phyloP scores from a whole-genome alignment of 37 sponge, comb jelly and placozoan genomes.

The Ianthella basta region DNA sequence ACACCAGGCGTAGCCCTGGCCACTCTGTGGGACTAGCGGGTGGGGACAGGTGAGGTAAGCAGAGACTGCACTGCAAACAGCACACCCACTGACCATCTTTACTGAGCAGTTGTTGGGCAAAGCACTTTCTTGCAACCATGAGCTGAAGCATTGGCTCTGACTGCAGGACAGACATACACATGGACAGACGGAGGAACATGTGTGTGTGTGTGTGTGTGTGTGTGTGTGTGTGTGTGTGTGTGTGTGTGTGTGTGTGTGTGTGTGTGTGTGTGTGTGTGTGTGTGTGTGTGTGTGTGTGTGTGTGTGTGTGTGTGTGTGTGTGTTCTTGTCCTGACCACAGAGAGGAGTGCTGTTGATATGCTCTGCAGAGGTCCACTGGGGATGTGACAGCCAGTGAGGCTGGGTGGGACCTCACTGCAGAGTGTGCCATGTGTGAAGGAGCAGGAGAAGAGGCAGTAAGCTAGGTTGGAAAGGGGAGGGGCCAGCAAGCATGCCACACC shows the following conservation, averaged over 20 bases:
- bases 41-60: not conserved
- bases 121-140: not conserved
- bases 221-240: no score
- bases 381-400: not conserved
- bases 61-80: not conserved
- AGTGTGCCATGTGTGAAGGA: not conserved
- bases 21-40: not conserved
- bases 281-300: not conserved
- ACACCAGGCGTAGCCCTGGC: slow-evolving; percentile 18
- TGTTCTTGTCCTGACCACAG: not conserved
- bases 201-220: no score
- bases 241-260: no score
- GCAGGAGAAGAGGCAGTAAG: not conserved
- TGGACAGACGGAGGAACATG: no score
- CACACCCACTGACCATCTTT: slow-evolving; percentile 6
- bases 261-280: no score
- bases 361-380: not conserved
- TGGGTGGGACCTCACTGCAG: not conserved
- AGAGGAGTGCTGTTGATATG: not conserved
- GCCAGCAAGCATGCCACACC: not conserved
- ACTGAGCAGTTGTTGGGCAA: slow-evolving; percentile 1
- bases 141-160: not conserved
- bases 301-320: not conserved
- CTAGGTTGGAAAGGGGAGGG: not conserved
- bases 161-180: not conserved